phyloP scores from a whole-genome alignment of 2,888 invertebrate genomes.

The Eristalis arbustorum region DNA sequence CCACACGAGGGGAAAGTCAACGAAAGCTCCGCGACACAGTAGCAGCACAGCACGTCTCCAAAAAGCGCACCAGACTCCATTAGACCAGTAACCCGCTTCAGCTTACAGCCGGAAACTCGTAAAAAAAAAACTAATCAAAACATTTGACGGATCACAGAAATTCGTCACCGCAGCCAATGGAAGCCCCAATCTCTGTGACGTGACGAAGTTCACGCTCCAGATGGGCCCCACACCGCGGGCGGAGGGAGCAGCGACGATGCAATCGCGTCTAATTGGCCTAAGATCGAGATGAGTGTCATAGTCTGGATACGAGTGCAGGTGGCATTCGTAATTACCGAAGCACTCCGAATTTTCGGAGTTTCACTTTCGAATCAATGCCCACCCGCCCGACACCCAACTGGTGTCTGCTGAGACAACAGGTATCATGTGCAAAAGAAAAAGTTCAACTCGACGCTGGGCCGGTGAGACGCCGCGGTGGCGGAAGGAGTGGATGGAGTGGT shows the following conservation, averaged over 20 bases:
- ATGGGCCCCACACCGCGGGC: background rate
- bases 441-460: background rate
- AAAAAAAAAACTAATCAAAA: background rate
- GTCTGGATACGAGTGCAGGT: constrained; percentile 58
- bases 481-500: background rate
- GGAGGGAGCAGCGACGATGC: background rate
- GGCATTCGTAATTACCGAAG: constrained; percentile 55
- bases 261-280: constrained; percentile 15
- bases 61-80: background rate
- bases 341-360: constrained; percentile 51
- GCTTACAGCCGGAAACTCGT: background rate
- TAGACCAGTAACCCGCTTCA: constrained; percentile 1
- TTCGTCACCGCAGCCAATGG: constrained; percentile 44
- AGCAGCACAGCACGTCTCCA: background rate
- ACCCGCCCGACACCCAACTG: background rate
- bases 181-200: background rate
- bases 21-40: constrained; percentile 37
- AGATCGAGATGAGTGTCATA: constrained; percentile 29
- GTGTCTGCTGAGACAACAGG: constrained; percentile 26
- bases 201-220: constrained; percentile 48
- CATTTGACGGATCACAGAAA: constrained; percentile 24
- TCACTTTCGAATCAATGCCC: constrained; percentile 60
- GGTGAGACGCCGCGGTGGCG: background rate
- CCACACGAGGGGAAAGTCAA: constrained; percentile 7
- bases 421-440: constrained; percentile 40